Percentiles rank a stretch among this genome's conserved stretches.
Evolutionary conservation across 2,113 vertebrate genomes (phyloP).

Genomic region (Oreotrochilus melanogaster): DNA sequence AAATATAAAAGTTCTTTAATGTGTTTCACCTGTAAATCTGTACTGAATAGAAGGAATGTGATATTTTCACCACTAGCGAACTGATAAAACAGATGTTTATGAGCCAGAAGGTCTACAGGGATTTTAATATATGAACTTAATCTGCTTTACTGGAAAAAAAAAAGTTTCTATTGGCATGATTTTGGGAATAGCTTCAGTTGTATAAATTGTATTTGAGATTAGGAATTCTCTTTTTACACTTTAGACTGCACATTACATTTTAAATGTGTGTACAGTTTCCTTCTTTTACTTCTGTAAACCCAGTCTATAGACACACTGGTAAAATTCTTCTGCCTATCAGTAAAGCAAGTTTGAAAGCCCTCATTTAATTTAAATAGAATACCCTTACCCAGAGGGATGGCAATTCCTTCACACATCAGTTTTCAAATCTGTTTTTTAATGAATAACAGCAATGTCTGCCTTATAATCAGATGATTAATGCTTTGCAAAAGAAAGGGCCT

Average conservation of each 20-base stretch:
- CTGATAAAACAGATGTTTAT: neutral
- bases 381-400: neutral
- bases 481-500: neutral
- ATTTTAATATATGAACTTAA: neutral
- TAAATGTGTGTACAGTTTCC: neutral
- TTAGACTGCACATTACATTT: neutral
- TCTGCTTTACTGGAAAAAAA: neutral
- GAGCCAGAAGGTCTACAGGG: neutral
- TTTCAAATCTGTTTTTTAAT: neutral
- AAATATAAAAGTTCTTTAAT: neutral
- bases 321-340: neutral
- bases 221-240: neutral
- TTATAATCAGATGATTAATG: neutral
- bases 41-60: neutral
- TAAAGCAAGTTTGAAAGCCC: neutral
- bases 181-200: neutral
- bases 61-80: neutral
- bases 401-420: neutral
- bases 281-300: neutral
- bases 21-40: neutral
- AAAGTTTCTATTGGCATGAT: accelerated
- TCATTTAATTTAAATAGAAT: neutral
- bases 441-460: neutral
- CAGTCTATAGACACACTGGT: neutral
- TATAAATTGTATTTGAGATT: neutral